phyloP scores from a whole-genome alignment of 2,888 invertebrate species.

The Ophion ellenae region DNA sequence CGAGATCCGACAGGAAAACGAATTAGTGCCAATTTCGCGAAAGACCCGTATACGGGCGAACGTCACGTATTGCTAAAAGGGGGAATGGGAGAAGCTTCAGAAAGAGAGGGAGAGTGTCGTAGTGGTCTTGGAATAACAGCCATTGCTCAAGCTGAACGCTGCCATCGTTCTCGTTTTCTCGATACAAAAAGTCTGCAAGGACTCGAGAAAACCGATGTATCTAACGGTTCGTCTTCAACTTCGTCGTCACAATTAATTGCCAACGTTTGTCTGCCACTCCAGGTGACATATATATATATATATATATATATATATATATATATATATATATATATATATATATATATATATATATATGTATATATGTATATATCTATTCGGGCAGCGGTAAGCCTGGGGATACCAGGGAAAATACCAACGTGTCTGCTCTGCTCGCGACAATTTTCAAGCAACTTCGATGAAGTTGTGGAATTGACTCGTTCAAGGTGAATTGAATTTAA shows the following conservation, averaged over 20 bases:
- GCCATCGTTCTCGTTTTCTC: constrained; percentile 58
- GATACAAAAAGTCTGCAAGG: constrained; percentile 67
- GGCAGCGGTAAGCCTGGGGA: constrained; percentile 57
- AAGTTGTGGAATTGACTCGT: constrained; percentile 49
- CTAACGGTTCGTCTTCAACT: constrained; percentile 67
- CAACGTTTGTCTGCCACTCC: constrained; percentile 75
- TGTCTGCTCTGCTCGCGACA: constrained; percentile 7
- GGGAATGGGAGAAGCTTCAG: neutral
- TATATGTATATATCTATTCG: constrained; percentile 68
- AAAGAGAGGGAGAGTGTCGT: constrained; percentile 34
- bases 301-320: constrained; percentile 72
- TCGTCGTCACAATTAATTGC: constrained; percentile 74
- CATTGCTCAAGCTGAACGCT: constrained; percentile 75
- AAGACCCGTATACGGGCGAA: constrained; percentile 66
- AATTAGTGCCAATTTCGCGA: constrained; percentile 73
- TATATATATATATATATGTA: constrained; percentile 76
- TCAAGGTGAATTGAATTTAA: neutral
- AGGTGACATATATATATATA: constrained; percentile 76
- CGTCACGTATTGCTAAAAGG: constrained; percentile 45
- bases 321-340: constrained; percentile 72
- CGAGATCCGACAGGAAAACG: constrained; percentile 70
- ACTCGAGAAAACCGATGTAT: constrained; percentile 66
- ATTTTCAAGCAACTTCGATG: constrained; percentile 14
- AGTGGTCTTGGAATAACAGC: constrained; percentile 77
- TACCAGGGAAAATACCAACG: constrained; percentile 49